These are phyloP conservation scores for Drosophila equinoxialis DNA, from an alignment of 1,140 invertebrate genomes.

Conservation along the genomic window DNA sequence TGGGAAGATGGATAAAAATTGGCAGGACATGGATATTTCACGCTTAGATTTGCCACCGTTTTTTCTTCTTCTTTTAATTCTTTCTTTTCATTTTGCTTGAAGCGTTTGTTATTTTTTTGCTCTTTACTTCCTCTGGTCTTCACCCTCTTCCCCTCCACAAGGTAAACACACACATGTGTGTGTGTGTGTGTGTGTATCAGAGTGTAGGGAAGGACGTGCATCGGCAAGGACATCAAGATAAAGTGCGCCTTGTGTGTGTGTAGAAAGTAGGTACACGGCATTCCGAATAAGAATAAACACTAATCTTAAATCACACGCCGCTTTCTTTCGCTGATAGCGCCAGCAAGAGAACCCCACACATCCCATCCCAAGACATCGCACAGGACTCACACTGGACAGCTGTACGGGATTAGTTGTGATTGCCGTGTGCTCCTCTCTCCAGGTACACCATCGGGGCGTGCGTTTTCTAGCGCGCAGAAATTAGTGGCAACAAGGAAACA, in stretches of 20 bases:
- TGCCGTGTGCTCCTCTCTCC: slow-evolving; percentile 25
- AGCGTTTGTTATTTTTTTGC: slow-evolving; percentile 31
- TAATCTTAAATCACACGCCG: slow-evolving; percentile 64
- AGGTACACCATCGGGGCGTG: slow-evolving; percentile 6
- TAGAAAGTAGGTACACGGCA: slow-evolving; percentile 34
- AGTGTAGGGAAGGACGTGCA: slow-evolving; percentile 29
- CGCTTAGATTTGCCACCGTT: slow-evolving; percentile 72
- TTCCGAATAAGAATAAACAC: slow-evolving; percentile 23
- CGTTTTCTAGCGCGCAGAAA: slow-evolving; percentile 38
- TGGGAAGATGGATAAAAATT: slow-evolving; percentile 33
- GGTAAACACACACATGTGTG: slow-evolving; percentile 2
- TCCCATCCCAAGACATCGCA: slow-evolving; percentile 31
- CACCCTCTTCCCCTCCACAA: slow-evolving; percentile 11
- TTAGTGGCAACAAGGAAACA: slow-evolving; percentile 33
- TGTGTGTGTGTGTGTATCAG: neutral
- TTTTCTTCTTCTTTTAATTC: slow-evolving; percentile 13
- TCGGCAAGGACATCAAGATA: slow-evolving; percentile 66
- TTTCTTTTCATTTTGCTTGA: slow-evolving; percentile 20
- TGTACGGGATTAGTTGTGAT: slow-evolving; percentile 58
- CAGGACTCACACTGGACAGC: slow-evolving; percentile 41
- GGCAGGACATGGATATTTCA: slow-evolving; percentile 47
- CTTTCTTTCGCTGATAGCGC: slow-evolving; percentile 56
- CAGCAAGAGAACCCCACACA: slow-evolving; percentile 30
- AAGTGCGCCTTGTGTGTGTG: slow-evolving; percentile 14
- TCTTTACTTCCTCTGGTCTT: slow-evolving; percentile 25